Percentiles rank a stretch among this genome's conserved stretches.
Conservation (phyloP, 2,113 vertebrate genomes). For the Hyperoodon ampullatus region DNA sequence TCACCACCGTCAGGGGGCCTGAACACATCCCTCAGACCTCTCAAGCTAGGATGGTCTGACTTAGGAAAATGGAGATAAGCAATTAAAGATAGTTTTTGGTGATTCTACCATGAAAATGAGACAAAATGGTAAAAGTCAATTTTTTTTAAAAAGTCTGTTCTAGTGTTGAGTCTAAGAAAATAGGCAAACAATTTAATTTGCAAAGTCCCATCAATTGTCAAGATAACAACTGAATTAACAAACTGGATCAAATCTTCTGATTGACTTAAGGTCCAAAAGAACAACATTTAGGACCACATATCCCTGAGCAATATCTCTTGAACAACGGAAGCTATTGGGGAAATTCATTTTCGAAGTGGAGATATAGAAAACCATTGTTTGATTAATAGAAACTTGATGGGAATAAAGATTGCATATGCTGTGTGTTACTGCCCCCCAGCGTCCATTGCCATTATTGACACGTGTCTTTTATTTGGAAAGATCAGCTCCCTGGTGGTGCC, state of each 20-base stretch:
- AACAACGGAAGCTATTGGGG: neutral
- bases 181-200: neutral
- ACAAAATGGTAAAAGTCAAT: neutral
- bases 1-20: fast-evolving
- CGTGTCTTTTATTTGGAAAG: neutral
- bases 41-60: neutral
- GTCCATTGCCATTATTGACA: neutral
- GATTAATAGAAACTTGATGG: neutral
- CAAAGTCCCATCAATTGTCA: neutral
- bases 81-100: neutral
- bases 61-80: neutral
- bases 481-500: neutral
- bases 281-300: neutral
- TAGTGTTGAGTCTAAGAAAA: neutral
- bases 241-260: neutral
- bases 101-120: neutral
- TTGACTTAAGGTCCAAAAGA: neutral
- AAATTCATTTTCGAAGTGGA: neutral
- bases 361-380: neutral
- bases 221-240: neutral
- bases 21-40: neutral
- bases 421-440: conserved; percentile 57
- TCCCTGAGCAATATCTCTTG: neutral
- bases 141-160: neutral
- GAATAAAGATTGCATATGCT: neutral